Percentiles rank a stretch among this genome's conserved stretches.
phyloP scores from a whole-genome alignment of 2,888 invertebrate genomes.

The Melanchra persicariae region DNA sequence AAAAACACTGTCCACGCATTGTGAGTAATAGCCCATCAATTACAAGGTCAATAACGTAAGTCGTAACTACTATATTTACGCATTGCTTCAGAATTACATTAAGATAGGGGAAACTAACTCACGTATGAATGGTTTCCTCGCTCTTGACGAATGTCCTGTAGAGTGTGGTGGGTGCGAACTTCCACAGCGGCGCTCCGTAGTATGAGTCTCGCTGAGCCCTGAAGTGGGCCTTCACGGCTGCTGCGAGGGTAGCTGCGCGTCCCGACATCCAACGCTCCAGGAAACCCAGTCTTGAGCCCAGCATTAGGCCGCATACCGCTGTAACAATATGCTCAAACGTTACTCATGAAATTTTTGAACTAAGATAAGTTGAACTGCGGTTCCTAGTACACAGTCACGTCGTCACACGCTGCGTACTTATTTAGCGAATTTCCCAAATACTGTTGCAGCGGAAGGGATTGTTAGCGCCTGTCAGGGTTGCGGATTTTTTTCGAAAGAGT shows the following conservation, averaged over 20 bases:
- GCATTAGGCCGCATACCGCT: conserved; percentile 95
- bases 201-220: conserved; percentile 95
- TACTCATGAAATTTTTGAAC: neutral
- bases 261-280: conserved; percentile 91
- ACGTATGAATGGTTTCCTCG: conserved; percentile 96
- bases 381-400: too few species aligned
- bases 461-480: too few species aligned
- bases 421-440: neutral
- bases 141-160: conserved; percentile 93
- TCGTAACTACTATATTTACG: conserved; percentile 38
- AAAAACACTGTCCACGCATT: conserved; percentile 40
- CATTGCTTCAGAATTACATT: conserved; percentile 33
- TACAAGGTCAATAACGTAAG: conserved; percentile 40
- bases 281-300: conserved; percentile 95
- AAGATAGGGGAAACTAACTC: conserved; percentile 76
- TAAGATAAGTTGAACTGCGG: too few species aligned
- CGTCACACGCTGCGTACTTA: too few species aligned
- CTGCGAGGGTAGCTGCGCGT: conserved; percentile 92
- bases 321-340: conserved; percentile 41
- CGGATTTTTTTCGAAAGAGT: too few species aligned
- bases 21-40: conserved; percentile 45
- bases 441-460: too few species aligned
- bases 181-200: conserved; percentile 96
- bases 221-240: conserved; percentile 95
- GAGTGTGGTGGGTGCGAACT: conserved; percentile 93